These are phyloP conservation scores for Drosophila pseudoobscura DNA, from an alignment of 1,140 invertebrate genomes.

Conservation along the genomic window DNA sequence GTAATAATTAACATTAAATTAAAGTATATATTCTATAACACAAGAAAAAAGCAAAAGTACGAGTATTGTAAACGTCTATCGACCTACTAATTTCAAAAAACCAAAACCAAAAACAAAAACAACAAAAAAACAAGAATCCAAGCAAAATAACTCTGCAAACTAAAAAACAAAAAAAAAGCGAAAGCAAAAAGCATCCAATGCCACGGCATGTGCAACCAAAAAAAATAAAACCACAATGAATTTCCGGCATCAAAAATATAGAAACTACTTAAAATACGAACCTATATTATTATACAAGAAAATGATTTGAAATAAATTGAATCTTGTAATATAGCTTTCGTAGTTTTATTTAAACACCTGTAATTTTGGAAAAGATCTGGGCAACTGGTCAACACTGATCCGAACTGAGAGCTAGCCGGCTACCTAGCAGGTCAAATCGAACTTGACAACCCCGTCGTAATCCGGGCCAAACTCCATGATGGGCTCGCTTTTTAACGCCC, in stretches of 20 bases:
- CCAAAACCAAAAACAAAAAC: conserved; percentile 47
- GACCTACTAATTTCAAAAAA: conserved; percentile 69
- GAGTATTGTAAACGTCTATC: conserved; percentile 76
- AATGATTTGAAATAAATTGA: conserved; percentile 83
- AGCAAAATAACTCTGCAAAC: conserved; percentile 28
- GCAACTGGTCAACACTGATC: no score
- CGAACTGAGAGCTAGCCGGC: no score
- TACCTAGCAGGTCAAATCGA: background rate
- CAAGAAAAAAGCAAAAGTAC: conserved; percentile 34
- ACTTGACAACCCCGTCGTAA: conserved; percentile 31
- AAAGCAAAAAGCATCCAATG: conserved; percentile 33
- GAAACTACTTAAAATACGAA: conserved; percentile 74
- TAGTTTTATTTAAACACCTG: background rate
- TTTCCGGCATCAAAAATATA: conserved; percentile 77
- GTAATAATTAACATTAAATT: conserved; percentile 81
- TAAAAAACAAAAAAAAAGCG: conserved; percentile 15
- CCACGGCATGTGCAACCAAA: conserved; percentile 67
- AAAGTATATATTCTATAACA: conserved; percentile 67
- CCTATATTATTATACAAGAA: conserved; percentile 83
- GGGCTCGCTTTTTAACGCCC: background rate
- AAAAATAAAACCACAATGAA: conserved; percentile 70
- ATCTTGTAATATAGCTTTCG: conserved; percentile 81
- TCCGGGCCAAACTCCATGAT: conserved; percentile 23
- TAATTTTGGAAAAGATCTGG: background rate
- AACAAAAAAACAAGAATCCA: conserved; percentile 20